These are phyloP conservation scores for Drosophila gaucha DNA, from an alignment of 2,888 invertebrate species.

Conservation along the genomic window DNA sequence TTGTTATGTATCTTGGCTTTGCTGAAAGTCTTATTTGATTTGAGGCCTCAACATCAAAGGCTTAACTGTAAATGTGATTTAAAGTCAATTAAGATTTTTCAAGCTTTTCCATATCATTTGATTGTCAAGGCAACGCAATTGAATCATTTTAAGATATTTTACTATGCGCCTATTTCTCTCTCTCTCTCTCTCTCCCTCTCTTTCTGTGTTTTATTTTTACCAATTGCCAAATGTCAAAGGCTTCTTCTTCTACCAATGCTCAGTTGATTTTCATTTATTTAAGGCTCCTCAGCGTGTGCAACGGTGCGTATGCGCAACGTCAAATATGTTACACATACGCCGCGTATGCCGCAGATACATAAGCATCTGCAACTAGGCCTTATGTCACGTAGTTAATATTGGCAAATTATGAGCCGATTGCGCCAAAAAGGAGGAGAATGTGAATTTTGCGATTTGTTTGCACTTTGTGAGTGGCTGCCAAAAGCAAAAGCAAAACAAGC, in stretches of 20 bases:
- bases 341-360: conserved; percentile 1
- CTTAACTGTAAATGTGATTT: background rate
- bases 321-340: conserved; percentile 12
- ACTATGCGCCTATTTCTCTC: background rate
- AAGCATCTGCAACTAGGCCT: conserved; percentile 1
- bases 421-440: conserved; percentile 21
- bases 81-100: background rate
- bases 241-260: conserved; percentile 9
- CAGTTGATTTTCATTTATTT: conserved; percentile 8
- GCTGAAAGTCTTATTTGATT: background rate
- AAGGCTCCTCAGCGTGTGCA: conserved; percentile 32
- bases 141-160: background rate
- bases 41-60: background rate
- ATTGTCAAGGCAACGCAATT: conserved; percentile 5
- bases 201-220: conserved; percentile 23
- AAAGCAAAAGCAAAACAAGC: conserved; percentile 30
- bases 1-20: too few species aligned
- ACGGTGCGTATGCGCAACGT: conserved; percentile 54
- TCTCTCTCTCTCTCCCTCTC: background rate
- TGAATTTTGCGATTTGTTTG: conserved; percentile 29
- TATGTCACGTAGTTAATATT: too few species aligned
- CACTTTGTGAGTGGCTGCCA: conserved; percentile 21
- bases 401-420: conserved; percentile 31
- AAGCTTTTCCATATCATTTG: background rate
- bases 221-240: conserved; percentile 15